Evolutionary conservation across 2,113 vertebrate genomes (phyloP).

Genomic region (Protobothrops flavoviridis): DNA sequence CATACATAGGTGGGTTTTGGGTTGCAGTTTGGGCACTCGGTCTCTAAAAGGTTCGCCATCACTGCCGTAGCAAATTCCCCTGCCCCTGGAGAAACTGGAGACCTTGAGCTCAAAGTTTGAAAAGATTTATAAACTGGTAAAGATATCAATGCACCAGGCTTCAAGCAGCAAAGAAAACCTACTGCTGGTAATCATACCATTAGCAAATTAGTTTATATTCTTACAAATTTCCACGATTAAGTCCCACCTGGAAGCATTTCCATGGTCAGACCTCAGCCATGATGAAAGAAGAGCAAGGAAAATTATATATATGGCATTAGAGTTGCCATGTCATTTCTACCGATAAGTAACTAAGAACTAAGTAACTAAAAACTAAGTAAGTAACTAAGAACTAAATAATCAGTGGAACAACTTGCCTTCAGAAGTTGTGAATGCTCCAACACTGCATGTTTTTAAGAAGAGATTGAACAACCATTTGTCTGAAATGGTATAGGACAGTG

Average conservation of each 20-base stretch:
- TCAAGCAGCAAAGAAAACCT: neutral
- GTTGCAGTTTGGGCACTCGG: too few species aligned
- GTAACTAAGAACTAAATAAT: too few species aligned
- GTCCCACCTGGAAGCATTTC: neutral
- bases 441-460: too few species aligned
- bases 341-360: neutral
- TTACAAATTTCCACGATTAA: neutral
- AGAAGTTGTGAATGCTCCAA: too few species aligned
- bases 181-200: neutral
- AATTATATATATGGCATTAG: neutral
- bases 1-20: too few species aligned
- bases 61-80: neutral
- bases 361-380: too few species aligned
- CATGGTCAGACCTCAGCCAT: neutral
- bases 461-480: too few species aligned
- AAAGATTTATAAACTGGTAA: neutral
- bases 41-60: too few species aligned
- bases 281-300: neutral
- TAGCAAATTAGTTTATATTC: neutral
- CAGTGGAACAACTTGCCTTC: too few species aligned
- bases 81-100: neutral
- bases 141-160: neutral
- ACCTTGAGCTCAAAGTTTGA: neutral
- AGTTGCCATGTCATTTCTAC: neutral
- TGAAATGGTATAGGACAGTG: too few species aligned